Evolutionary conservation across 1,140 invertebrate genomes (phyloP), one percentile per base, ranked within the genome.

Genomic region (Tetramorium alpestre): DNA sequence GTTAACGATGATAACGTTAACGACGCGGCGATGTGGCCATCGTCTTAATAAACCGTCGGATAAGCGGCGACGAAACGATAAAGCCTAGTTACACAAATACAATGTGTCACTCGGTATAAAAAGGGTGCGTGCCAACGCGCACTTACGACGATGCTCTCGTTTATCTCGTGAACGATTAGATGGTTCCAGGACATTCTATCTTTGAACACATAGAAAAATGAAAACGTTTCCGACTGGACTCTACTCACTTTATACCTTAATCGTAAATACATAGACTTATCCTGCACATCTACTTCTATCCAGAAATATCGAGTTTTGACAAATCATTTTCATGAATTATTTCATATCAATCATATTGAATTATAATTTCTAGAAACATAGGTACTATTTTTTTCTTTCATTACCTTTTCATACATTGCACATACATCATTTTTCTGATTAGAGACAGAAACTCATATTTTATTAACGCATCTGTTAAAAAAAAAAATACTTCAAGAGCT

Each of bases 1-100:
- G 54, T 84, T 85, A 76, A 72, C 49, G 88, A 49, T 58, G 88
- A 85, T 88, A 88, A 76, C 78, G 88, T 77, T 88, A 88, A 76
- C 78, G 58, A 16, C n/a, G 64, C 38, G 33, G 62, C 67, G 10
- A 54, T 41, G 51, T 13, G 28, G 67, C 51, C 51, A 72, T 69
- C 58, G 72, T 51, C 49, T 89, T 78, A 82, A 41, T 86, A 62
- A 86, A 86, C 41, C 58, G 33, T n/a, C 65, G 28, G 88, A 89
- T 89, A 88, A 89, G 87, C 69, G 33, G 11, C 25, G 67, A 64
- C 80, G 49, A 51, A 49, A 80, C 85, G 65, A 87, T 87, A 84
- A 18, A 2, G 67, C 11, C 16, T 6, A 25, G 25, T 72, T 76
- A 54, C 60, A 38, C 60, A 62, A 81, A 85, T 88, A 58, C 81